Base-by-base conservation (phyloP, 2,797 vertebrate genomes). In the Centropyge bicolor region DNA sequence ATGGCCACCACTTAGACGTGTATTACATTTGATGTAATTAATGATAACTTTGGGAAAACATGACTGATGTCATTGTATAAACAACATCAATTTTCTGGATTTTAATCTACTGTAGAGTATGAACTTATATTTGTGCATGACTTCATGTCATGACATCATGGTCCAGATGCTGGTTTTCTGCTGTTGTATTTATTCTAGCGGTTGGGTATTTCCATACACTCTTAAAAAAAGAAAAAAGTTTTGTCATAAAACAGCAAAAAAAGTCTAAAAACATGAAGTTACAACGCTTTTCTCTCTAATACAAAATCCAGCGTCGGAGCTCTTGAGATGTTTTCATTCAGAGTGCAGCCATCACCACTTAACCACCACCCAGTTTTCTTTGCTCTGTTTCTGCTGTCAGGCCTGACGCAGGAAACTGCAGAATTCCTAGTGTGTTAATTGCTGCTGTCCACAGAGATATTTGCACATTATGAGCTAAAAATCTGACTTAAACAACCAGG, bases 71-170 rank as follows among this genome's bases (percentile, higher is more conserved):
- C 13, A 27, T 5, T 59, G 19, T 20, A 45, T 60, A 12, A 38
- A 54, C 17, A 22, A 35, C 8, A 35, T 31, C 1, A 14, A 55
- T 51, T n/a, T 51, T 27, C 16, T 45, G 36, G 38, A 6, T 51
- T 75, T 56, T 60, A 73, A 65, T 60, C 22, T 56, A 74, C 40
- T 69, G 17, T 16, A 17, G 17, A 52, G 48, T 38, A 24, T 36
- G 27, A 31, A 31, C 24, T 67, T 68, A 54, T 62, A 46, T 75
- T 38, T 19, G 54, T 35, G 16, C 9, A 70, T 81, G 51, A 72
- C 52, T 36, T 72, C 46, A 76, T 70, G n/a, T 46, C 45, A 71
- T 82, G 72, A 76, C 59, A 65, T 73, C 48, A 74, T 54, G 8
- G 52, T 45, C 35, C 72, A 70, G 40, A 43, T 57, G 11, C 36